Evolutionary conservation across 2,888 invertebrate genomes (phyloP), one percentile per base, ranked within the genome.

Genomic region (Aphodius granarius): DNA sequence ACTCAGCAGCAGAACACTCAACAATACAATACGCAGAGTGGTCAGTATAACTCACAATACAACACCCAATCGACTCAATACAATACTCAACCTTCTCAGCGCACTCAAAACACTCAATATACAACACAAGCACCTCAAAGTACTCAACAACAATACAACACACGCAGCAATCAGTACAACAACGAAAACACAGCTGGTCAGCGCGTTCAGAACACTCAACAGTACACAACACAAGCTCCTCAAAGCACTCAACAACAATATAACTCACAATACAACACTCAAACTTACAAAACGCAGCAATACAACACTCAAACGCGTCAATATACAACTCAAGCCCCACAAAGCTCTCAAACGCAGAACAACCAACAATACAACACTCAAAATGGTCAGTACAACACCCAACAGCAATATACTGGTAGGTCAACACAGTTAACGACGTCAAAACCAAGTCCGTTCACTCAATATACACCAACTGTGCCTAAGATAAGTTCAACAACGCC

Each of bases 401-500:
- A 79, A 72, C 75, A 76, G 19, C 79, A 79, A 65, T 63, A 66
- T 6, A 22, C 21, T 18, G 4, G 65, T 20, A 66, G 43, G 21
- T 22, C 76, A 13, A 71, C 71, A 0, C 78, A 78, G 77, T 79
- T 79, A 63, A 85, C 83, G 66, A 85, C 85, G 4, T 83, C 84
- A 13, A 84, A 80, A 78, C 81, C 84, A 13, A 84, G 83, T 19
- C 81, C 84, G 3, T 85, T 83, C 79, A 87, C 87, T n/a, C 87
- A 86, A 75, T 87, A 87, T 80, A 87, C 87, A 1, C 87, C 87
- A 16, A 87, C 87, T 6, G 86, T 87, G 64, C 87, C 87, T 0
- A 87, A 87, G 81, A 82, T 87, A 43, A 84, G 85, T 3, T 79
- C 83, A 63, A 83, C 83, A 17, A 82, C 81, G 18, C 79, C 77